Evolutionary conservation across 2,797 vertebrate genomes (phyloP).

Genomic region (Anisognathus igniventris): DNA sequence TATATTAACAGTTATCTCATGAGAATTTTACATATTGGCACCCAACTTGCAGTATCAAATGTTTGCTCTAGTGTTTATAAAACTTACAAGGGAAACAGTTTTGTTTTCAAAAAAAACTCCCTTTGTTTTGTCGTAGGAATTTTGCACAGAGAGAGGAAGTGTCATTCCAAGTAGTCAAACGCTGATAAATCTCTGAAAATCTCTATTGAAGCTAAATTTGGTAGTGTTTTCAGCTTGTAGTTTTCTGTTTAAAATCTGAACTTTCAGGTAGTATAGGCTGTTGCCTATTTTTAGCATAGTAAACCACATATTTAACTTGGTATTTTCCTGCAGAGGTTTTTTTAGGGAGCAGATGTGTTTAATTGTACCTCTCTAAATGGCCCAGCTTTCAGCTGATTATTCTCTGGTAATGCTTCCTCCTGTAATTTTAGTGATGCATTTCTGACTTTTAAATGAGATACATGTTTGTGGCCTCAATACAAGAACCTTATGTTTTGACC

Average conservation of each 20-base stretch:
- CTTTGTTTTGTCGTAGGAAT: neutral
- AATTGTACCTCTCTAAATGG: neutral
- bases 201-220: neutral
- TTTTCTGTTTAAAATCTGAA: neutral
- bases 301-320: neutral
- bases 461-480: neutral
- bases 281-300: neutral
- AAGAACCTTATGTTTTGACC: neutral
- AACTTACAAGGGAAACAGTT: neutral
- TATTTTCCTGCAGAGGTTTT: neutral
- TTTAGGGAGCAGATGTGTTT: neutral
- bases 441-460: neutral
- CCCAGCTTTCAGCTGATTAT: neutral
- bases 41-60: neutral
- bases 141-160: neutral
- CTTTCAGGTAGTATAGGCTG: neutral
- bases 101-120: neutral
- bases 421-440: neutral
- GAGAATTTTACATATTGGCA: neutral
- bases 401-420: neutral
- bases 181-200: neutral
- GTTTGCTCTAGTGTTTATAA: neutral
- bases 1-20: neutral
- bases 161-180: neutral
- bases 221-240: neutral